phyloP scores from a whole-genome alignment of 2,797 vertebrate genomes.

The Acomys russatus region DNA sequence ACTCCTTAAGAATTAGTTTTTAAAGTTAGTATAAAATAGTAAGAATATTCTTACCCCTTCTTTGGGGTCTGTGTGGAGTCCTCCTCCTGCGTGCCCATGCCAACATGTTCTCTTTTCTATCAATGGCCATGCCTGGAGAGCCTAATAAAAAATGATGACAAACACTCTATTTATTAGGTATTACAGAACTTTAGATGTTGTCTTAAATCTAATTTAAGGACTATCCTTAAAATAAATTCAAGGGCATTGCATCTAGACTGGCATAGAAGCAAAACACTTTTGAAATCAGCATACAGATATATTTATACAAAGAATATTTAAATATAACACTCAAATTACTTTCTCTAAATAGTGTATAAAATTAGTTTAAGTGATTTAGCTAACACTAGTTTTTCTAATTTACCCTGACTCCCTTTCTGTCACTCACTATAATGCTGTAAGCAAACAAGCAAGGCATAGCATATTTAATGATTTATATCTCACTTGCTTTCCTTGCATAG shows the following conservation, averaged over 20 bases:
- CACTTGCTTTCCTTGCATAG: background rate
- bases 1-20: background rate
- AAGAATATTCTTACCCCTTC: slow-evolving; percentile 93
- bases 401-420: slow-evolving; percentile 7
- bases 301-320: slow-evolving; percentile 60
- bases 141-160: slow-evolving; percentile 85
- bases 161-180: slow-evolving; percentile 72
- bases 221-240: slow-evolving; percentile 41
- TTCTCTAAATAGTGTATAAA: slow-evolving; percentile 63
- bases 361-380: slow-evolving; percentile 52
- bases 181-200: slow-evolving; percentile 50
- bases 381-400: slow-evolving; percentile 47
- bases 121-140: slow-evolving; percentile 89
- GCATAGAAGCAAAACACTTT: slow-evolving; percentile 46
- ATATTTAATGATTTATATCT: slow-evolving; percentile 48
- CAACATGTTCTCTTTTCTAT: slow-evolving; percentile 95
- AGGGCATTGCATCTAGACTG: slow-evolving; percentile 21
- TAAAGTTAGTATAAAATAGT: background rate
- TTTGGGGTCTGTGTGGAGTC: slow-evolving; percentile 95
- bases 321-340: slow-evolving; percentile 44
- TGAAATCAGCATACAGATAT: slow-evolving; percentile 25
- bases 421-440: slow-evolving; percentile 32
- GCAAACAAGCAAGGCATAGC: slow-evolving; percentile 44
- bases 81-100: slow-evolving; percentile 96
- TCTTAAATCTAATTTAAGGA: slow-evolving; percentile 50